Evolutionary conservation across 2,797 vertebrate genomes (phyloP).

Genomic region (Semotilus atromaculatus): DNA sequence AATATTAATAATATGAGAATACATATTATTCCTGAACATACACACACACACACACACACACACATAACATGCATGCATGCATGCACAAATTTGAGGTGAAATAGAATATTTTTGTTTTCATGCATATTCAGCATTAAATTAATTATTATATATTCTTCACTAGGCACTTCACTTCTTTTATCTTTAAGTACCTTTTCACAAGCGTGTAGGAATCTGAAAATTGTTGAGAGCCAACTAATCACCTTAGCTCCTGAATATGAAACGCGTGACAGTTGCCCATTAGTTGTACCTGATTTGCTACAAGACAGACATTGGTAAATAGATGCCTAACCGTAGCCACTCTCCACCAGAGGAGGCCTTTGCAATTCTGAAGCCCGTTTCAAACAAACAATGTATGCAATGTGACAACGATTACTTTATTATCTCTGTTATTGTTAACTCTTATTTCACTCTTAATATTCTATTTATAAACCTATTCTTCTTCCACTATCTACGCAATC

Average conservation of each 20-base stretch:
- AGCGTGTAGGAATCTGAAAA: not conserved
- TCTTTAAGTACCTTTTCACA: not conserved
- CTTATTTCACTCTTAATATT: too few species aligned
- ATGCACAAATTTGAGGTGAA: not conserved
- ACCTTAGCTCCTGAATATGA: conserved; percentile 9
- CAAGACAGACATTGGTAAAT: not conserved
- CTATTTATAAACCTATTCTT: too few species aligned
- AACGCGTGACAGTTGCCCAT: too few species aligned
- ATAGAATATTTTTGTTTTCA: not conserved
- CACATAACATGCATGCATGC: not conserved
- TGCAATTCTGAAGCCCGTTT: not conserved
- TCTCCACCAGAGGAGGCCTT: too few species aligned
- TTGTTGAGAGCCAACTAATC: not conserved
- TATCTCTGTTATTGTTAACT: too few species aligned
- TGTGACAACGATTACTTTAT: too few species aligned
- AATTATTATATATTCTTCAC: not conserved
- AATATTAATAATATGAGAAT: too few species aligned
- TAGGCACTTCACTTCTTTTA: not conserved
- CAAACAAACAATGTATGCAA: too few species aligned
- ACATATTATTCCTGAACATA: too few species aligned
- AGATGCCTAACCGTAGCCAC: too few species aligned
- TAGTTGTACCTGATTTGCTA: not conserved
- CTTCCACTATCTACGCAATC: too few species aligned
- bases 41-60: too few species aligned
- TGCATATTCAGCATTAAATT: not conserved